Evolutionary conservation across 2,797 vertebrate species (phyloP).

Genomic region (Leptatherina wallacei): DNA sequence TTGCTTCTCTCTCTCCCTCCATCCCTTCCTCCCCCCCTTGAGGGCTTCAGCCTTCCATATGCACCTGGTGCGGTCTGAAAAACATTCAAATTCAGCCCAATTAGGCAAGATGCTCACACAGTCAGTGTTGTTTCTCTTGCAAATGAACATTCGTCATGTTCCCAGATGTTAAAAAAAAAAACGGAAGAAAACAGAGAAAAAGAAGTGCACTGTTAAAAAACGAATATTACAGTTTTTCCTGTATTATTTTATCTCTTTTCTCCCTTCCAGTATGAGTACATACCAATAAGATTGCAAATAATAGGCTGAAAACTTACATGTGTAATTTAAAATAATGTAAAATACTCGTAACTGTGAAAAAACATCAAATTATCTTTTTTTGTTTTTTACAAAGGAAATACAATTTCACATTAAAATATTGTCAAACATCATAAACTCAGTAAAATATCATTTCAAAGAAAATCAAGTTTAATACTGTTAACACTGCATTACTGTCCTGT

Average conservation of each 20-base stretch:
- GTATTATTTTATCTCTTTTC: background rate
- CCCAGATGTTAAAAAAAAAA: constrained; percentile 28
- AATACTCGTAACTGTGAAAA: no score
- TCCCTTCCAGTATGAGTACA: background rate
- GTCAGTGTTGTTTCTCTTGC: constrained; percentile 54
- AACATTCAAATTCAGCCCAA: constrained; percentile 76
- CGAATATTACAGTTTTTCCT: constrained; percentile 16
- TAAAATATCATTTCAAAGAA: background rate
- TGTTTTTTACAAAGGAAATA: no score
- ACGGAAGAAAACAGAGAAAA: background rate
- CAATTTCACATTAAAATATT: background rate
- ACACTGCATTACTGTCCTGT: background rate
- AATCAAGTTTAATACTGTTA: background rate
- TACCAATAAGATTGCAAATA: background rate
- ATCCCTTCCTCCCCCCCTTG: constrained; percentile 32
- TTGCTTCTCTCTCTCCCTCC: constrained; percentile 50
- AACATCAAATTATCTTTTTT: no score
- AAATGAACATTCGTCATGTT: constrained; percentile 62
- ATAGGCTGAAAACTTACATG: background rate
- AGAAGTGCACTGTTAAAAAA: constrained; percentile 1
- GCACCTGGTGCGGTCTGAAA: constrained; percentile 76
- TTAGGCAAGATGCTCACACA: constrained; percentile 66
- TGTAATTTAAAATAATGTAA: background rate
- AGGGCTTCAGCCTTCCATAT: constrained; percentile 68
- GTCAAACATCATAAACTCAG: no score